Base-by-base conservation (phyloP, 2,888 invertebrate species). In the Antitype chi region DNA sequence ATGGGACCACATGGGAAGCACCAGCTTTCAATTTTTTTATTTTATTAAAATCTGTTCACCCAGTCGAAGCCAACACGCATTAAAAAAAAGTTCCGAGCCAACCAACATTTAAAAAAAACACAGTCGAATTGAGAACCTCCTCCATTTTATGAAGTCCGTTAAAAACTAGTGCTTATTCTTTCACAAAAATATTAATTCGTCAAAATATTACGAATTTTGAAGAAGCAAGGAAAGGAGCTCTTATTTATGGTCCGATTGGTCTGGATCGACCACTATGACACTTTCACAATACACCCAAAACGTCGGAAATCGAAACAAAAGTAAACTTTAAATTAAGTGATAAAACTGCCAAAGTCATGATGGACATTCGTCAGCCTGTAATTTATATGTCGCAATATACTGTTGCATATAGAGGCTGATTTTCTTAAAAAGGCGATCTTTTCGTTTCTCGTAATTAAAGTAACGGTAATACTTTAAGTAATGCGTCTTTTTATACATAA, bases 381-480 rank as follows among this genome's bases (percentile, higher is more conserved):
- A 93, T 92, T 91, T 91, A 91, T 78, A 63, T 84, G 81, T 84
- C 69, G 86, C 84, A 90, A 91, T 89, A 85, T 20, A 60, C 82
- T 84, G 72, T 81, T 83, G 87, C 82, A 64, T 81, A 84, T 85
- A 81, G 15, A 43, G 82, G 81, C 87, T 78, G 83, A 81, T 88
- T 88, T 89, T 89, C 88, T 92, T 78, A 85, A 92, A 91, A 94
- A 91, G 93, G 93, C 82, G 85, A 90, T 90, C 88, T 89, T 90
- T 92, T 88, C 80, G 87, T 89, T 91, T 90, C 86, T 82, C 77
- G 85, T 90, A 91, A 93, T 93, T 92, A 92, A 91, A 84, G 88
- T 83, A 81, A 82, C 80, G 69, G 80, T 83, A 74, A 82, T 62
- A 63, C 25, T 59, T 62, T 53, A 60, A 43, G 73, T 85, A 78